A percentile compares a stretch with the other conserved stretches of the same genome.
Evolutionary conservation across 1,140 invertebrate species (phyloP).

Genomic region (Periplaneta americana): DNA sequence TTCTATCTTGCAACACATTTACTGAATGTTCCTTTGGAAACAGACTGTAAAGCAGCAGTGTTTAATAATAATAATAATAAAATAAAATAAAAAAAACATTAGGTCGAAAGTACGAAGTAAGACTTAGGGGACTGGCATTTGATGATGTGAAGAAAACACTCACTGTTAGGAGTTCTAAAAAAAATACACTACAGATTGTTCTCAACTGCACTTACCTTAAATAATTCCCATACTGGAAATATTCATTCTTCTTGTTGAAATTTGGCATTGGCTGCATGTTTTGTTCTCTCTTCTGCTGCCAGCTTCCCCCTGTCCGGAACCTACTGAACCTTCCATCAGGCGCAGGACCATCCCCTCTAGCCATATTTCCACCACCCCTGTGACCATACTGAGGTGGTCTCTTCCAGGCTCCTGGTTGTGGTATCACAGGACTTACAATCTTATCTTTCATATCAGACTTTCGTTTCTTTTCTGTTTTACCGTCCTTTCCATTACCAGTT

Average conservation of each 20-base stretch:
- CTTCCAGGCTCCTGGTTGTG: conserved; percentile 74
- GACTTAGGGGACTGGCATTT: no score
- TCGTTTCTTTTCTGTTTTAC: conserved; percentile 29
- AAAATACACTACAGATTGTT: not conserved
- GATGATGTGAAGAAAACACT: not conserved
- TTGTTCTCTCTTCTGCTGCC: not conserved
- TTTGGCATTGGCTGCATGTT: conserved; percentile 48
- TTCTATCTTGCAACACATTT: no score
- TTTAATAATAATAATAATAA: no score
- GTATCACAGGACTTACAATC: conserved; percentile 88
- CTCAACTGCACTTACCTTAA: conserved; percentile 54
- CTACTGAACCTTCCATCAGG: conserved; percentile 20
- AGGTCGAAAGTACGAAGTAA: no score
- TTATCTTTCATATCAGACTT: conserved; percentile 71
- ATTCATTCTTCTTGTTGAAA: conserved; percentile 65
- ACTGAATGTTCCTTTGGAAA: no score
- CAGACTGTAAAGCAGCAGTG: no score
- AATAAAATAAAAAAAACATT: no score
- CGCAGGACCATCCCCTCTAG: conserved; percentile 21
- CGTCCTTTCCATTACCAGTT: not conserved
- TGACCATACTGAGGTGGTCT: conserved; percentile 40
- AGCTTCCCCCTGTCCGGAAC: not conserved
- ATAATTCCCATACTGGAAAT: conserved; percentile 94
- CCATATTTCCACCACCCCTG: conserved; percentile 19
- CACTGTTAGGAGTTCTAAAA: no score